A percentile compares a stretch with the other conserved stretches of the same genome.
Conservation (phyloP, 2,113 vertebrate species). For the Ranitomeya imitator region DNA sequence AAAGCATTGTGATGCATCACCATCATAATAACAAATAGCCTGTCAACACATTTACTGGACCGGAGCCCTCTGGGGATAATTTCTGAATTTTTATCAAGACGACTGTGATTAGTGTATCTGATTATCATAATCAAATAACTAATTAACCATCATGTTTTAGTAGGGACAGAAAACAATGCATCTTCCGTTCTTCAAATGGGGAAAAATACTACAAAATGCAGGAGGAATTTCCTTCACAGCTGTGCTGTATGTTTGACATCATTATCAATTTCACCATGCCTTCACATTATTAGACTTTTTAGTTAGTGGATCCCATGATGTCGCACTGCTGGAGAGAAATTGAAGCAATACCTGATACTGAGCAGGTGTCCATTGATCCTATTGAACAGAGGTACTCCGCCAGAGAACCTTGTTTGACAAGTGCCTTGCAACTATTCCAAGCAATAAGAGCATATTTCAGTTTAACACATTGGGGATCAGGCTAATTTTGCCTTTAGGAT, state of each 20-base stretch:
- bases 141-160: constrained; percentile 72
- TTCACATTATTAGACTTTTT: background rate
- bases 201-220: background rate
- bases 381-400: too few relatives aligned
- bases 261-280: background rate
- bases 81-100: constrained; percentile 74
- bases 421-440: too few relatives aligned
- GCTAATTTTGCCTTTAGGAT: too few relatives aligned
- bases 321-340: too few relatives aligned
- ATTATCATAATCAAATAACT: constrained; percentile 78
- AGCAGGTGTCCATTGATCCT: too few relatives aligned
- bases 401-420: too few relatives aligned
- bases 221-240: background rate
- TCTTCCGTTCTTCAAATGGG: constrained; percentile 51
- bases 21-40: constrained; percentile 70
- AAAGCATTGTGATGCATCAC: constrained; percentile 61
- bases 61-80: constrained; percentile 69
- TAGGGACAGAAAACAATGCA: constrained; percentile 64
- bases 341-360: too few relatives aligned
- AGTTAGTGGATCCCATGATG: background rate
- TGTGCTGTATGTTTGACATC: background rate
- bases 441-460: background rate
- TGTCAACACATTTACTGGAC: constrained; percentile 72
- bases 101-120: constrained; percentile 74
- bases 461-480: too few relatives aligned